These are phyloP conservation scores for Campaea margaritaria DNA, from an alignment of 2,888 invertebrate genomes.

Conservation along the genomic window DNA sequence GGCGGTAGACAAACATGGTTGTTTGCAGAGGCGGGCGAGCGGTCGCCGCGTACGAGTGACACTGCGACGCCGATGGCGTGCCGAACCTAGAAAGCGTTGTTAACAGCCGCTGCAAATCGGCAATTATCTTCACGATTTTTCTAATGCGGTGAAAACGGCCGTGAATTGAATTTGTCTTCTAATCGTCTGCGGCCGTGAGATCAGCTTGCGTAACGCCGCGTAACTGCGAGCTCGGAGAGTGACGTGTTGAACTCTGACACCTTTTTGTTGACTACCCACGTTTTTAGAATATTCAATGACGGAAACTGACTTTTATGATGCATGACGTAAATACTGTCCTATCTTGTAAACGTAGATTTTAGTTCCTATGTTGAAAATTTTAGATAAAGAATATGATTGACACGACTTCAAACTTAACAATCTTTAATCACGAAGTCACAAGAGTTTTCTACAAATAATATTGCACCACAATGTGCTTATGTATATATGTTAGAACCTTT, in stretches of 20 bases:
- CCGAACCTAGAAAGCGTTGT: slow-evolving; percentile 71
- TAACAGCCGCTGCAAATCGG: slow-evolving; percentile 61
- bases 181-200: slow-evolving; percentile 51
- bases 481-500: too few species aligned
- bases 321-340: not conserved
- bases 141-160: slow-evolving; percentile 67
- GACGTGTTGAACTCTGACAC: slow-evolving; percentile 34
- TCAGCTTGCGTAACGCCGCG: slow-evolving; percentile 60
- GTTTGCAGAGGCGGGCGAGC: slow-evolving; percentile 60
- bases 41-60: slow-evolving; percentile 55
- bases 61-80: slow-evolving; percentile 53
- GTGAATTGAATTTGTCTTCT: slow-evolving; percentile 63
- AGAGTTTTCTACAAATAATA: too few species aligned
- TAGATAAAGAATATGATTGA: too few species aligned
- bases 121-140: slow-evolving; percentile 71
- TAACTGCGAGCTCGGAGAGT: slow-evolving; percentile 29
- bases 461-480: too few species aligned
- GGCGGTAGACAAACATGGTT: slow-evolving; percentile 57
- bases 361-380: too few species aligned
- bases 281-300: slow-evolving; percentile 11
- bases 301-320: not conserved
- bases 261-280: slow-evolving; percentile 18
- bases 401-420: too few species aligned
- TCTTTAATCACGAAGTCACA: too few species aligned
- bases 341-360: too few species aligned